Evolutionary conservation across 2,888 invertebrate species (phyloP).

Genomic region (Lacanobia wlatinum): DNA sequence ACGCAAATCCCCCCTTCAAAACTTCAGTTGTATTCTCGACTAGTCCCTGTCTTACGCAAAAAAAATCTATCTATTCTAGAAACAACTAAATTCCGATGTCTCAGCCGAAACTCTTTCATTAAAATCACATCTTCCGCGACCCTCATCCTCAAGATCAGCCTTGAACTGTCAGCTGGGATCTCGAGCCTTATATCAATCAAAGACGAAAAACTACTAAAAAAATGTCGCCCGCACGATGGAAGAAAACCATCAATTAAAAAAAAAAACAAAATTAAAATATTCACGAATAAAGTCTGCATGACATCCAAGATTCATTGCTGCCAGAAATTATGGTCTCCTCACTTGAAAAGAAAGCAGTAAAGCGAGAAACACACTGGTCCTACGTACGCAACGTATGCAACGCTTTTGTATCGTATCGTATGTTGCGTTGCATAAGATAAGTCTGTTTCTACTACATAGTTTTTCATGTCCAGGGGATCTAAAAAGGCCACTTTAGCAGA

Average conservation of each 20-base stretch:
- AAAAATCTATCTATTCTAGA: no score
- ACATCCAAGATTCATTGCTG: background rate
- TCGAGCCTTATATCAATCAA: constrained; percentile 21
- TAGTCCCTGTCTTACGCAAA: no score
- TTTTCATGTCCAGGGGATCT: no score
- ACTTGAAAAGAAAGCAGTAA: background rate
- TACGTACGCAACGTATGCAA: no score
- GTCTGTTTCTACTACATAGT: no score
- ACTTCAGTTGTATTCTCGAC: no score
- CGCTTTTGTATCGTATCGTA: no score
- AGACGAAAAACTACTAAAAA: background rate
- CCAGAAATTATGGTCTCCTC: background rate
- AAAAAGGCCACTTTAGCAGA: no score
- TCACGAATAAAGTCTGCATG: no score
- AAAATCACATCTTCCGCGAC: constrained; percentile 31
- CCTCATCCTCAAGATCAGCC: constrained; percentile 21
- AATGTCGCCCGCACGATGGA: background rate
- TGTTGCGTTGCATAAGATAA: no score
- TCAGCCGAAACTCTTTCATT: constrained; percentile 3
- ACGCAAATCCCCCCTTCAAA: no score
- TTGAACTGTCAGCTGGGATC: constrained; percentile 25
- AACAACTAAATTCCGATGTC: constrained; percentile 9
- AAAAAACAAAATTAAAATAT: background rate
- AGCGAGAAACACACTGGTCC: no score
- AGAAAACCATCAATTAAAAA: background rate